phyloP scores from a whole-genome alignment of 92 coral and sea anemone species.

The Pocillopora grandis region DNA sequence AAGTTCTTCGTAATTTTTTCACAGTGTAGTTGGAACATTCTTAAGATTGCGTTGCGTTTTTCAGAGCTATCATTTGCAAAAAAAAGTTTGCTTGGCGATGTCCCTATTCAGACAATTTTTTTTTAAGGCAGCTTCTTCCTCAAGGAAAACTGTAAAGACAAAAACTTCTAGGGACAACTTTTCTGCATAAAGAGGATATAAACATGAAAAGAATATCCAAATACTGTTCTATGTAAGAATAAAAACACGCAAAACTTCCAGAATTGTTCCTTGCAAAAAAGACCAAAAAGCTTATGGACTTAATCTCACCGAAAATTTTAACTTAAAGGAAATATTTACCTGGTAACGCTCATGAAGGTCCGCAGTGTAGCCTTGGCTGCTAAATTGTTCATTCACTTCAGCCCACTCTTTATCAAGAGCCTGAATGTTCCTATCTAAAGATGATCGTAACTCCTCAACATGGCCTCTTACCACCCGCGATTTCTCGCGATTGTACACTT shows the following conservation, averaged over 20 bases:
- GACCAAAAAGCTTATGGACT: neutral
- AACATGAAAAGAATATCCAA: no score
- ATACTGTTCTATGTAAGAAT: no score
- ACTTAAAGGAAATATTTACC: slow-evolving; percentile 36
- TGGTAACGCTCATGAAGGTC: slow-evolving; percentile 70
- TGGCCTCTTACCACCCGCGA: slow-evolving; percentile 53
- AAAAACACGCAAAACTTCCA: neutral
- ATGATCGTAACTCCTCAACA: slow-evolving; percentile 57
- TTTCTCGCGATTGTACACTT: slow-evolving; percentile 71
- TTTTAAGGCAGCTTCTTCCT: no score
- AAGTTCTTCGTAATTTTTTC: no score
- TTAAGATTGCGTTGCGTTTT: no score
- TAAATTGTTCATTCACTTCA: slow-evolving; percentile 55
- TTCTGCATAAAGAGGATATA: no score
- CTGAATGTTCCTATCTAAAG: slow-evolving; percentile 57
- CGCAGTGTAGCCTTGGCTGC: slow-evolving; percentile 63
- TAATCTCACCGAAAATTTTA: neutral
- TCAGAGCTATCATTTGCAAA: no score
- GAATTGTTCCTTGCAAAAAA: neutral
- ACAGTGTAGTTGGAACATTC: no score
- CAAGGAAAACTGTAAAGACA: no score
- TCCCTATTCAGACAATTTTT: no score
- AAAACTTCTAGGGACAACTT: no score
- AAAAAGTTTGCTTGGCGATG: no score
- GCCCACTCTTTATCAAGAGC: slow-evolving; percentile 55